phyloP scores from a whole-genome alignment of 2,797 vertebrate species.

The Squalus acanthias region DNA sequence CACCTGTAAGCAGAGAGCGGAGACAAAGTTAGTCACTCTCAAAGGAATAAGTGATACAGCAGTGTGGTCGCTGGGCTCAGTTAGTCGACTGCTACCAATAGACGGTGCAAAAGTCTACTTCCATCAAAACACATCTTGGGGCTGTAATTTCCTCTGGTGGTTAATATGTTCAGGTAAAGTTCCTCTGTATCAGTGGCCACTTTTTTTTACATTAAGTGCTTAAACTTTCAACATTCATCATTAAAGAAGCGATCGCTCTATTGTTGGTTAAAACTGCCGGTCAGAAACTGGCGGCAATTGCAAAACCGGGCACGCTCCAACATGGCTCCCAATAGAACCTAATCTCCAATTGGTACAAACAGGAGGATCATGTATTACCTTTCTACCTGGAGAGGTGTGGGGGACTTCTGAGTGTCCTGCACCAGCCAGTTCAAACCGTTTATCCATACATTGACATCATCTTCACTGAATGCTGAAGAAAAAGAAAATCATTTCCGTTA shows the following conservation, averaged over 20 bases:
- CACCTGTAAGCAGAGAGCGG: conserved; percentile 54
- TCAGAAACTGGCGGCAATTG: background rate
- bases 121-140: background rate
- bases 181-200: background rate
- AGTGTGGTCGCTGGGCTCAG: background rate
- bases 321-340: background rate
- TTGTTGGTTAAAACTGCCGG: background rate
- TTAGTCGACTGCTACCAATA: background rate
- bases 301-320: background rate
- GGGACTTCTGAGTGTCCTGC: conserved; percentile 63
- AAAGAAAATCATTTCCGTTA: background rate
- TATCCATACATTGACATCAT: conserved; percentile 76
- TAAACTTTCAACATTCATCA: background rate
- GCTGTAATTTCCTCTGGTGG: background rate
- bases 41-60: background rate
- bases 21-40: background rate
- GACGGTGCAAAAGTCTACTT: background rate
- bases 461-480: conserved; percentile 70
- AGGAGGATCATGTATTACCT: conserved; percentile 53
- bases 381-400: conserved; percentile 67
- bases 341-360: background rate
- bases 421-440: conserved; percentile 73
- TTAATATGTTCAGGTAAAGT: background rate
- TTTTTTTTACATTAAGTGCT: background rate
- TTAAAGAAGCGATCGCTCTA: background rate